Percentiles rank a stretch among this genome's conserved stretches.
phyloP scores from a whole-genome alignment of 1,140 invertebrate species.

The Drosophila rufa region DNA sequence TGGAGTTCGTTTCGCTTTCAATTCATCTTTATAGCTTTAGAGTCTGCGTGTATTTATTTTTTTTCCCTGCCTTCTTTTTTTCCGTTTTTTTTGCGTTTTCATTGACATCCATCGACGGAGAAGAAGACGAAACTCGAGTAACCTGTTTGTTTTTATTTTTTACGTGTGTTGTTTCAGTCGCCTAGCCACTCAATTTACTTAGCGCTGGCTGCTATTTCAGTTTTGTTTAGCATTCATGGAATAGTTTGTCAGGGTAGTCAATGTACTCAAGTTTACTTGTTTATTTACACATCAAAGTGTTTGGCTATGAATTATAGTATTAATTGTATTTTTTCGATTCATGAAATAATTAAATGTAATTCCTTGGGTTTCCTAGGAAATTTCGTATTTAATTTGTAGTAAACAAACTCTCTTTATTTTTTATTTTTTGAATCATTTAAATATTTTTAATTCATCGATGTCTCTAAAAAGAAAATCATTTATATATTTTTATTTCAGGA shows the following conservation, averaged over 20 bases:
- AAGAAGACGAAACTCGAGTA: conserved; percentile 78
- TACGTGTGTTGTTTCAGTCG: conserved; percentile 30
- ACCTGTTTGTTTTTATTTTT: conserved; percentile 72
- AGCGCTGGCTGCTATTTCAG: conserved; percentile 31
- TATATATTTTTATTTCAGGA: neutral
- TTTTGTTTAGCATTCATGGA: conserved; percentile 58
- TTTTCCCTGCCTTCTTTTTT: conserved; percentile 11
- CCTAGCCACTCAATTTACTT: conserved; percentile 43
- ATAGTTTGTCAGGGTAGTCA: conserved; percentile 57
- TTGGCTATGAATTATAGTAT: neutral
- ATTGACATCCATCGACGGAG: conserved; percentile 77
- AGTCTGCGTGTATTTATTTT: conserved; percentile 22
- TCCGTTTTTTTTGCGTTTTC: conserved; percentile 45
- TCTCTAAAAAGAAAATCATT: too few relatives aligned
- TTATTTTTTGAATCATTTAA: too few relatives aligned
- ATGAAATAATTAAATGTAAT: neutral
- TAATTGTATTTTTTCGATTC: neutral
- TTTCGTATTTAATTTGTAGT: neutral
- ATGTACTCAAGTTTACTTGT: conserved; percentile 39
- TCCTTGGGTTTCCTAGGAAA: neutral
- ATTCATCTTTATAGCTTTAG: conserved; percentile 53
- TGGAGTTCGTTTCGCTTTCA: conserved; percentile 48
- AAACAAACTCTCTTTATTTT: neutral
- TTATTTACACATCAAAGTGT: conserved; percentile 17
- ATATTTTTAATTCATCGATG: neutral